phyloP scores from a whole-genome alignment of 1,140 invertebrate species.

The Agraylea sexmaculata region DNA sequence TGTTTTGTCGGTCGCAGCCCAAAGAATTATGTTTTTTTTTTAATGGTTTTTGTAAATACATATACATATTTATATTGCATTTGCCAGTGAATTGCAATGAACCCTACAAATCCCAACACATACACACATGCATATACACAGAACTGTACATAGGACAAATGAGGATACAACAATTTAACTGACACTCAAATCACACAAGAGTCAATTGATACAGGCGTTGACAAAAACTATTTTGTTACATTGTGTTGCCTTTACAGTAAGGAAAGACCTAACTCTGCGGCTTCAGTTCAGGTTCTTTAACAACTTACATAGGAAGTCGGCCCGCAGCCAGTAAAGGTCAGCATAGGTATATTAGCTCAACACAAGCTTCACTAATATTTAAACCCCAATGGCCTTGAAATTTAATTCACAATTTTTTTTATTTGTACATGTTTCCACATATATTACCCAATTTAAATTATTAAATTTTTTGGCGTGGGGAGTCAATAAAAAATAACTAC shows the following conservation, averaged over 20 bases:
- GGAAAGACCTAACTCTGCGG: slow-evolving; percentile 84
- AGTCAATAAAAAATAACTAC: background rate
- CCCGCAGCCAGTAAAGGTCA: slow-evolving; percentile 67
- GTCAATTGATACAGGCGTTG: too few relatives aligned
- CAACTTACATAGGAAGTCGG: slow-evolving; percentile 73
- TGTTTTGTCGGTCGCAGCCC: too few relatives aligned
- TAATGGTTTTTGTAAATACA: too few relatives aligned
- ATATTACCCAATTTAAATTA: background rate
- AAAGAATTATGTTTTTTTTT: too few relatives aligned
- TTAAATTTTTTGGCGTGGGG: slow-evolving; percentile 14
- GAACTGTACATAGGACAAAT: too few relatives aligned
- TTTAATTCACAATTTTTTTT: slow-evolving; percentile 22
- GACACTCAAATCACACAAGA: too few relatives aligned
- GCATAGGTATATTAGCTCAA: slow-evolving; percentile 62
- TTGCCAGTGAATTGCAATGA: too few relatives aligned
- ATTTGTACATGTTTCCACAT: slow-evolving; percentile 1
- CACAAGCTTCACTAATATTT: slow-evolving; percentile 35
- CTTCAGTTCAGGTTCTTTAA: slow-evolving; percentile 89
- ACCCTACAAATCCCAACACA: too few relatives aligned
- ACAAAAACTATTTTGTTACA: slow-evolving; percentile 23
- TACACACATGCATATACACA: too few relatives aligned
- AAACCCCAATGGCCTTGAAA: slow-evolving; percentile 29
- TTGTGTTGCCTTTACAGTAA: slow-evolving; percentile 60
- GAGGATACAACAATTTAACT: slow-evolving; percentile 4
- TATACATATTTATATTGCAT: too few relatives aligned